A percentile compares a stretch with the other conserved stretches of the same genome.
phyloP scores from a whole-genome alignment of 2,888 invertebrate species.

The Boloria euphrosyne region DNA sequence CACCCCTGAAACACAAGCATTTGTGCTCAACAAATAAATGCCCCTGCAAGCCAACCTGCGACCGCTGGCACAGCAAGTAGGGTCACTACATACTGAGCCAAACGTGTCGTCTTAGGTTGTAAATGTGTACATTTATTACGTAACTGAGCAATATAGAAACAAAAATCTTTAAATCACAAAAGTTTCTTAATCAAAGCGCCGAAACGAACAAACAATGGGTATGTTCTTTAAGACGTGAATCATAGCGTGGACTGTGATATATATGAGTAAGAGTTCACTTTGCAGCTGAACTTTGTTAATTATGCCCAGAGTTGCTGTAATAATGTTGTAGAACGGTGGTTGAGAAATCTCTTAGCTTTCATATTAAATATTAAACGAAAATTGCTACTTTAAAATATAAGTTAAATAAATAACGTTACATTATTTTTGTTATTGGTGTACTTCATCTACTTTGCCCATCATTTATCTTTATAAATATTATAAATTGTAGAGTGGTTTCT shows the following conservation, averaged over 20 bases:
- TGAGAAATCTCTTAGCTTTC: conserved; percentile 27
- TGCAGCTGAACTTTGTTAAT: conserved; percentile 60
- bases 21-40: no score
- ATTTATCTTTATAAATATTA: no score
- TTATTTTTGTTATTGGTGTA: no score
- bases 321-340: conserved; percentile 21
- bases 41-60: no score
- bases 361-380: conserved; percentile 3
- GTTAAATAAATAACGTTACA: no score
- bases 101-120: no score
- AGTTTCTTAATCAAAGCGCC: conserved; percentile 19
- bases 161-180: conserved; percentile 13
- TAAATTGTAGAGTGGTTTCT: no score
- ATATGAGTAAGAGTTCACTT: conserved; percentile 23
- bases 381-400: no score
- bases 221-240: conserved; percentile 7
- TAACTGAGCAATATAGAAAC: background rate
- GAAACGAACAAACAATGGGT: conserved; percentile 4
- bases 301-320: conserved; percentile 45
- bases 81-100: no score
- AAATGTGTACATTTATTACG: background rate
- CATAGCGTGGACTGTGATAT: conserved; percentile 23
- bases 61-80: no score
- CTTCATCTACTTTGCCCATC: no score
- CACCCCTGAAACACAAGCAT: no score